Evolutionary conservation across 2,113 vertebrate genomes (phyloP).

Genomic region (Deroptyus accipitrinus): DNA sequence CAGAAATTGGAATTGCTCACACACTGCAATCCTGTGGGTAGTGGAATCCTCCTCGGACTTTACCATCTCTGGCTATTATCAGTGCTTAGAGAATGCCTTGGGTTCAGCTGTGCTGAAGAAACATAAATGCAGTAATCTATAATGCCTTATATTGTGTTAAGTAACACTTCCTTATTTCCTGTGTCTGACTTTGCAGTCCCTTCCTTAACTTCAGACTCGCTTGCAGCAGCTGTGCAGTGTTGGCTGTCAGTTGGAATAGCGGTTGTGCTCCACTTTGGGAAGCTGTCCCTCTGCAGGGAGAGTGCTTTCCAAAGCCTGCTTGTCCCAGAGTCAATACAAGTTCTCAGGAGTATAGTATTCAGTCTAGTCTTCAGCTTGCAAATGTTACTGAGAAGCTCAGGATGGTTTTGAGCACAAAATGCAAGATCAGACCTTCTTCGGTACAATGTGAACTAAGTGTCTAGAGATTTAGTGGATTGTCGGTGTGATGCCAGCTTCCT

Average conservation of each 20-base stretch:
- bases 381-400: neutral
- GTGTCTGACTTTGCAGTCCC: neutral
- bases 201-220: neutral
- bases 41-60: neutral
- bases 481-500: neutral
- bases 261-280: neutral
- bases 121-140: fast-evolving
- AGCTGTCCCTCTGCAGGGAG: neutral
- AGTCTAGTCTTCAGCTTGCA: neutral
- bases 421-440: neutral
- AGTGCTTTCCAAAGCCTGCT: neutral
- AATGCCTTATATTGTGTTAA: neutral
- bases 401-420: neutral
- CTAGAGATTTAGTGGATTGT: neutral
- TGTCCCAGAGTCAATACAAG: neutral
- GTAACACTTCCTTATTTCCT: neutral
- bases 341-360: neutral
- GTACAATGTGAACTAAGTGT: fast-evolving
- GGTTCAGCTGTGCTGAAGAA: neutral
- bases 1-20: neutral
- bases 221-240: neutral
- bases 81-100: neutral
- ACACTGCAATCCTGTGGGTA: neutral
- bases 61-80: neutral
- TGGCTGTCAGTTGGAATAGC: neutral